Evolutionary conservation across 2,888 invertebrate species (phyloP).

Genomic region (Ophion costatus): DNA sequence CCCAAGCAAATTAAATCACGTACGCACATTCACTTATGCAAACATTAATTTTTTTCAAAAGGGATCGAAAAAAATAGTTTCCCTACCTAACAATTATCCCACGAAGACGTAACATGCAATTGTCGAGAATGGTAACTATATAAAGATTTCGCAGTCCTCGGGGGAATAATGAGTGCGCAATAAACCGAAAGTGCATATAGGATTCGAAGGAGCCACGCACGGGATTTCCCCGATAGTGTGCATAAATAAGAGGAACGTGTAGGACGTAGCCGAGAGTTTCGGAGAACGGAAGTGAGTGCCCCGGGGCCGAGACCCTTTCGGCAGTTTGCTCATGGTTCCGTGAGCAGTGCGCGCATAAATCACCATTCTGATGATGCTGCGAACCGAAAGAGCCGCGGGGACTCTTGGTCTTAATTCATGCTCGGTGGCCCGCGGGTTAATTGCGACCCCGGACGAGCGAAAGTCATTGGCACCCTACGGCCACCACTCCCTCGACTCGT

Average conservation of each 20-base stretch:
- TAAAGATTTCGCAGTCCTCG: not conserved
- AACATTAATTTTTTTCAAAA: no score
- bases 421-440: conserved; percentile 58
- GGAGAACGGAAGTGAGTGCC: conserved; percentile 56
- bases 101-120: not conserved
- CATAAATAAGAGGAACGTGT: conserved; percentile 13
- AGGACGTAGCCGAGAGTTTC: conserved; percentile 44
- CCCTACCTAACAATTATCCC: not conserved
- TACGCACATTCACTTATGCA: no score
- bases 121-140: not conserved
- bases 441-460: conserved; percentile 54
- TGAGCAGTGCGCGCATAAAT: conserved; percentile 68
- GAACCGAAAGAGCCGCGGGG: conserved; percentile 52
- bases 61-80: not conserved
- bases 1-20: no score
- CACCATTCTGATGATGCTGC: conserved; percentile 68
- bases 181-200: not conserved
- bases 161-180: not conserved
- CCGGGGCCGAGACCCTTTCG: conserved; percentile 61
- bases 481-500: conserved; percentile 32
- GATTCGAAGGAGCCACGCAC: not conserved
- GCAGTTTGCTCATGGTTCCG: conserved; percentile 64
- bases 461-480: conserved; percentile 57
- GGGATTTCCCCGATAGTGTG: conserved; percentile 34
- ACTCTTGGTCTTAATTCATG: conserved; percentile 59